These are phyloP conservation scores for Lordiphosa andalusiaca DNA, from an alignment of 2,888 invertebrate genomes.

Conservation along the genomic window DNA sequence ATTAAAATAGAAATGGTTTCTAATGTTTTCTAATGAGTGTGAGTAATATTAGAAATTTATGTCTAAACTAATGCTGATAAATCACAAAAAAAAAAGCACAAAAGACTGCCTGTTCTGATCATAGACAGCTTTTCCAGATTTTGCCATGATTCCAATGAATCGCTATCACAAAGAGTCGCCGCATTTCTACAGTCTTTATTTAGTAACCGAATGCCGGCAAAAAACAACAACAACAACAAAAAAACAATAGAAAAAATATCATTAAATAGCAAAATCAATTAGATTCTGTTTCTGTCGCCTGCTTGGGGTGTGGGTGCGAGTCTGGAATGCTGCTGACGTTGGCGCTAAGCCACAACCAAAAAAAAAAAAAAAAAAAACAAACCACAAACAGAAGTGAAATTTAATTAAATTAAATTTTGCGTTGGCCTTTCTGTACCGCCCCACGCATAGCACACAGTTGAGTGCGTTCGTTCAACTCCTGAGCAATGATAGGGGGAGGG, in stretches of 20 bases:
- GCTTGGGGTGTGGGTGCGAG: slow-evolving; percentile 29
- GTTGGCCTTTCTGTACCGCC: slow-evolving; percentile 20
- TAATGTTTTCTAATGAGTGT: too few species aligned
- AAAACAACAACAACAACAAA: slow-evolving; percentile 14
- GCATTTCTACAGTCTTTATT: slow-evolving; percentile 1
- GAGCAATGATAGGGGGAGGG: neutral
- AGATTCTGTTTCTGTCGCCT: slow-evolving; percentile 4
- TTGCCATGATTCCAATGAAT: too few species aligned
- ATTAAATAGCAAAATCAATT: slow-evolving; percentile 45
- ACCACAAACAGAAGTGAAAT: slow-evolving; percentile 16
- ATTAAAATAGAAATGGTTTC: too few species aligned
- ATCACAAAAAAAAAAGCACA: too few species aligned
- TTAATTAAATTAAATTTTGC: slow-evolving; percentile 50
- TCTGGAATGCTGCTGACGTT: slow-evolving; percentile 15
- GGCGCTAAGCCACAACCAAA: slow-evolving; percentile 15
- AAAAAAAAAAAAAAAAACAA: slow-evolving; percentile 8
- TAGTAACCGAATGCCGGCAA: slow-evolving; percentile 11
- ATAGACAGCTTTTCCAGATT: too few species aligned
- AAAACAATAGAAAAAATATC: slow-evolving; percentile 21
- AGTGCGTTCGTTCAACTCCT: slow-evolving; percentile 47
- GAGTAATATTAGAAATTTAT: too few species aligned
- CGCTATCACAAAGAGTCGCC: too few species aligned
- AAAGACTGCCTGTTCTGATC: too few species aligned
- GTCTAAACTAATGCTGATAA: too few species aligned
- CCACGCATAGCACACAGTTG: slow-evolving; percentile 6